Evolutionary conservation across 2,797 vertebrate species (phyloP).

Genomic region (Iguana delicatissima): DNA sequence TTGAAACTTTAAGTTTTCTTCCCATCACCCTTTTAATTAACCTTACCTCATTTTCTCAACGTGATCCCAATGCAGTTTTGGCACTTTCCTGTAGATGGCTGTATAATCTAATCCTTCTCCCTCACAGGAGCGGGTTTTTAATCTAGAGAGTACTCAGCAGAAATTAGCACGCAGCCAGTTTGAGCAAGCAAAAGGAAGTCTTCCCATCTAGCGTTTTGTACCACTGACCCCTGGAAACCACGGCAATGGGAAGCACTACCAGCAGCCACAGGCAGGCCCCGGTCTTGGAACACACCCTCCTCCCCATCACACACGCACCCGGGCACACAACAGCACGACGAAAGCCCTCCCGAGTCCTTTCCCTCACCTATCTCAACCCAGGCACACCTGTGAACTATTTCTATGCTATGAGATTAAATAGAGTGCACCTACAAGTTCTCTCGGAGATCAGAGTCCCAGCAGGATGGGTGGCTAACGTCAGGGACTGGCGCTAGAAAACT

Average conservation of each 20-base stretch:
- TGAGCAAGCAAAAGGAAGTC: neutral
- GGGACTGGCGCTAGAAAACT: no score
- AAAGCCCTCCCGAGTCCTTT: neutral
- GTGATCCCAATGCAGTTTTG: conserved; percentile 58
- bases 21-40: conserved; percentile 36
- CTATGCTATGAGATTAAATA: no score
- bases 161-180: conserved; percentile 14
- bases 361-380: neutral
- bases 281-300: neutral
- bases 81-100: conserved; percentile 78
- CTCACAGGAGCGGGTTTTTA: neutral
- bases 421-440: neutral
- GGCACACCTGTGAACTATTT: neutral
- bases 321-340: no score
- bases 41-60: neutral
- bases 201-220: no score
- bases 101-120: conserved; percentile 70
- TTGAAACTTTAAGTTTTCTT: conserved; percentile 30
- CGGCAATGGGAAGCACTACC: neutral
- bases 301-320: no score
- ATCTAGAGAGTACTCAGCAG: conserved; percentile 14
- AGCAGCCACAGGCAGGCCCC: neutral
- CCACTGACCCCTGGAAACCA: neutral
- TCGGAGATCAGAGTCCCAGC: neutral
- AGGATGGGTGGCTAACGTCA: neutral